Evolutionary conservation across 2,888 invertebrate genomes (phyloP).

Genomic region (Chironomus riparius): DNA sequence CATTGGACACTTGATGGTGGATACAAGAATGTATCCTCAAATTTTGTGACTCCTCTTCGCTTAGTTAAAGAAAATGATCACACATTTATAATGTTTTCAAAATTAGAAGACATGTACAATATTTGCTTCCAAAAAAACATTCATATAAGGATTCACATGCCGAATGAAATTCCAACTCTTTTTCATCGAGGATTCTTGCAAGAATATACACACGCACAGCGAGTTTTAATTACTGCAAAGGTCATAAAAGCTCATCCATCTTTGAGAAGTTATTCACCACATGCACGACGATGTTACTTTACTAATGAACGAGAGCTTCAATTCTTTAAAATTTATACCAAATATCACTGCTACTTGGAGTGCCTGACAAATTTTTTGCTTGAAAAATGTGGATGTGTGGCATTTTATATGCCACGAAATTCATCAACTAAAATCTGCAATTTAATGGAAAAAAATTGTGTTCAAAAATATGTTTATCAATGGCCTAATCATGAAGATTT

Average conservation of each 20-base stretch:
- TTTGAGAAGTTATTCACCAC: neutral
- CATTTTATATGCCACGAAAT: neutral
- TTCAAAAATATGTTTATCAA: neutral
- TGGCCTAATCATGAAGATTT: neutral
- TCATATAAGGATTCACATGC: neutral
- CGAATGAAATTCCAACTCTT: neutral
- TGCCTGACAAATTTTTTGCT: neutral
- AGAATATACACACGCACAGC: neutral
- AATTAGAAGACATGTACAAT: too few species aligned
- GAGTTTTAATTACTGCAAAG: neutral
- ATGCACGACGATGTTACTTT: neutral
- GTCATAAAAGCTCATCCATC: too few species aligned
- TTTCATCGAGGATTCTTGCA: neutral
- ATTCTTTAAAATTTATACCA: neutral
- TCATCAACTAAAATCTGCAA: neutral
- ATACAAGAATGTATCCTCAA: too few species aligned
- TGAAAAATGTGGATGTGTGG: neutral
- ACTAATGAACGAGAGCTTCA: neutral
- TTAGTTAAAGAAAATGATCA: too few species aligned
- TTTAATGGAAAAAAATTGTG: neutral
- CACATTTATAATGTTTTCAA: too few species aligned
- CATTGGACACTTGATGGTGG: too few species aligned
- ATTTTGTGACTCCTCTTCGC: too few species aligned
- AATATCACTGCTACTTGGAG: neutral
- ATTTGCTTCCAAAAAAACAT: too few species aligned